Percentiles rank a stretch among this genome's conserved stretches.
phyloP scores from a whole-genome alignment of 1,140 invertebrate species.

The Pollicipes pollicipes region DNA sequence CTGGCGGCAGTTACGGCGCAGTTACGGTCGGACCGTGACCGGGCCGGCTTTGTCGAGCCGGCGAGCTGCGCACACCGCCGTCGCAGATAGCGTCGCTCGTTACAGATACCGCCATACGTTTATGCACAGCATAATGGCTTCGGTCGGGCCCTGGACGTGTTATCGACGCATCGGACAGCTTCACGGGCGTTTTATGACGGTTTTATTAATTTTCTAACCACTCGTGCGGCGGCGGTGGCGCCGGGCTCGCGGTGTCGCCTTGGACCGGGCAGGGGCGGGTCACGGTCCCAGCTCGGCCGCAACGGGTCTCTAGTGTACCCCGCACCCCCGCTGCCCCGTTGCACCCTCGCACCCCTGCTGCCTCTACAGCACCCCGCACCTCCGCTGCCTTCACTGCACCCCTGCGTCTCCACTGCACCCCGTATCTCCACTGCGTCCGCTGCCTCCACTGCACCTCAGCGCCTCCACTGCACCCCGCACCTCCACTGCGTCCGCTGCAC shows the following conservation, averaged over 20 bases:
- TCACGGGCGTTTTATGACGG: not conserved
- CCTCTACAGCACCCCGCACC: too few species aligned
- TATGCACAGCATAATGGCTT: not conserved
- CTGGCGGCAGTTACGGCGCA: not conserved
- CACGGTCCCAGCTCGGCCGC: too few species aligned
- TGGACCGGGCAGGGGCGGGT: too few species aligned
- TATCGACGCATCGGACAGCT: not conserved
- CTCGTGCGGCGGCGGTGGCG: too few species aligned
- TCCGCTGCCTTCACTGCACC: too few species aligned
- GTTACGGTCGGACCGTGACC: not conserved
- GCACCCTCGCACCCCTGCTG: too few species aligned
- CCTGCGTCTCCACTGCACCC: too few species aligned
- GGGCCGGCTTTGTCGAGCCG: not conserved
- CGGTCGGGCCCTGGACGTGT: not conserved
- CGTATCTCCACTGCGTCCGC: too few species aligned
- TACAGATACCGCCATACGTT: not conserved
- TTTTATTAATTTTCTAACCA: not conserved
- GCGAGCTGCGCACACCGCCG: not conserved
- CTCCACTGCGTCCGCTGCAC: not conserved
- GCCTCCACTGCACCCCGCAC: not conserved
- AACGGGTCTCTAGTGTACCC: too few species aligned
- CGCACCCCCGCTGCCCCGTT: too few species aligned
- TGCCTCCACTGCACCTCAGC: not conserved
- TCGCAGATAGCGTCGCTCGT: not conserved
- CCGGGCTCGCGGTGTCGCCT: too few species aligned